These are phyloP conservation scores for Nematopogon swammerdamellus DNA, from an alignment of 2,888 invertebrate species.

Conservation along the genomic window DNA sequence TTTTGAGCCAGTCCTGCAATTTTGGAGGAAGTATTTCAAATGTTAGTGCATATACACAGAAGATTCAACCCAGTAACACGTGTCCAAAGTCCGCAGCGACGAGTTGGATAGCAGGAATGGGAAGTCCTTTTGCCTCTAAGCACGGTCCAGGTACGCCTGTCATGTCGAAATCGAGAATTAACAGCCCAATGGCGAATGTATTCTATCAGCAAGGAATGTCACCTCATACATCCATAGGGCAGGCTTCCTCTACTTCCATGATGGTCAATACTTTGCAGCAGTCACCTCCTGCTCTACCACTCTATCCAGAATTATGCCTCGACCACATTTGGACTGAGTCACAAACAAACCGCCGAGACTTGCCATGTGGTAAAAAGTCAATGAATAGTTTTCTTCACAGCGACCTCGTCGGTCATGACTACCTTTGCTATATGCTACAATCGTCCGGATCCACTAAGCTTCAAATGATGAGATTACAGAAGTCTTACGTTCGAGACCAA, in stretches of 20 bases:
- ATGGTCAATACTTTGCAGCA: constrained; percentile 44
- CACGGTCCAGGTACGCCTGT: constrained; percentile 28
- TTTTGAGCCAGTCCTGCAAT: constrained; percentile 42
- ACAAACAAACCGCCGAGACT: constrained; percentile 31
- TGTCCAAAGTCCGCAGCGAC: constrained; percentile 12
- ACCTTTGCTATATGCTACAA: constrained; percentile 71
- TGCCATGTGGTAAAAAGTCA: constrained; percentile 29
- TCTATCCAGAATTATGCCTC: constrained; percentile 82
- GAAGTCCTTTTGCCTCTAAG: constrained; percentile 39
- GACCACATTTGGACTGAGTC: constrained; percentile 90
- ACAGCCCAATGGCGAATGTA: constrained; percentile 45
- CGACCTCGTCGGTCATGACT: constrained; percentile 84
- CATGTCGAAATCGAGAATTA: constrained; percentile 27
- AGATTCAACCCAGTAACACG: neutral
- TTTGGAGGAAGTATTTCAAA: constrained; percentile 24
- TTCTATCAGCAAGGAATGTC: constrained; percentile 47
- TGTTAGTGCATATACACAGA: constrained; percentile 6
- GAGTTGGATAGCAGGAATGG: constrained; percentile 28
- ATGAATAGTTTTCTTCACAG: constrained; percentile 75
- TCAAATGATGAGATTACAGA: constrained; percentile 65
- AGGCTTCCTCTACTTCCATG: constrained; percentile 43
- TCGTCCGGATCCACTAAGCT: constrained; percentile 46
- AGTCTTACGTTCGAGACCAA: constrained; percentile 50
- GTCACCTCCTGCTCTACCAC: constrained; percentile 59
- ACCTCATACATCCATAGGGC: constrained; percentile 43